Conservation (phyloP, 2,797 vertebrate species). For the Psittacula derbiana region DNA sequence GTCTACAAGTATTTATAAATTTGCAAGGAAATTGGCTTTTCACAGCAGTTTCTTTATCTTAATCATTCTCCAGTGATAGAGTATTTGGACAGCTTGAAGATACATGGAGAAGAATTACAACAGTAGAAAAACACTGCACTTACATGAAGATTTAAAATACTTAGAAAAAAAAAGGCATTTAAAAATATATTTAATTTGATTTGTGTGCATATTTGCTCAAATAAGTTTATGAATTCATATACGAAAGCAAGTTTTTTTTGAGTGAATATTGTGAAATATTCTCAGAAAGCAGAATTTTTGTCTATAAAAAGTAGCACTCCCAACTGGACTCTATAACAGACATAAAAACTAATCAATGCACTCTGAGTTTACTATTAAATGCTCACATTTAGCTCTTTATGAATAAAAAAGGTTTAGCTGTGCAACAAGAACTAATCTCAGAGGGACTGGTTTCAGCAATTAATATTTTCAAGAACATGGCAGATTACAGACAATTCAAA, state of each 20-base stretch:
- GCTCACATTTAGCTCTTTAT: background rate
- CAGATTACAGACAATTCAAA: background rate
- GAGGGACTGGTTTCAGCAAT: background rate
- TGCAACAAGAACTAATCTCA: background rate
- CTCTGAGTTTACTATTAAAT: background rate
- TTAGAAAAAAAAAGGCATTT: background rate
- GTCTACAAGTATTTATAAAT: background rate
- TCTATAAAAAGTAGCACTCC: background rate
- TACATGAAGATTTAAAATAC: background rate
- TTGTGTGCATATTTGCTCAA: background rate
- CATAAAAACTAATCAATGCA: background rate
- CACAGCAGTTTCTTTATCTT: background rate
- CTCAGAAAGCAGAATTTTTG: background rate
- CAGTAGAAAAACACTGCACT: background rate
- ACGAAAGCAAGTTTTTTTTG: background rate
- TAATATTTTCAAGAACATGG: background rate
- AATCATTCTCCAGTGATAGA: background rate
- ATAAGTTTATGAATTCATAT: background rate
- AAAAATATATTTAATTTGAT: background rate
- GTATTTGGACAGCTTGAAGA: background rate
- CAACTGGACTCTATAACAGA: background rate
- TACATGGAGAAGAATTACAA: background rate
- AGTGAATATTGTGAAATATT: background rate
- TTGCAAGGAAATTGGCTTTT: background rate
- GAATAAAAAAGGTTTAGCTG: background rate